Evolutionary conservation across 2,888 invertebrate genomes (phyloP).

Genomic region (Merodon equestris): DNA sequence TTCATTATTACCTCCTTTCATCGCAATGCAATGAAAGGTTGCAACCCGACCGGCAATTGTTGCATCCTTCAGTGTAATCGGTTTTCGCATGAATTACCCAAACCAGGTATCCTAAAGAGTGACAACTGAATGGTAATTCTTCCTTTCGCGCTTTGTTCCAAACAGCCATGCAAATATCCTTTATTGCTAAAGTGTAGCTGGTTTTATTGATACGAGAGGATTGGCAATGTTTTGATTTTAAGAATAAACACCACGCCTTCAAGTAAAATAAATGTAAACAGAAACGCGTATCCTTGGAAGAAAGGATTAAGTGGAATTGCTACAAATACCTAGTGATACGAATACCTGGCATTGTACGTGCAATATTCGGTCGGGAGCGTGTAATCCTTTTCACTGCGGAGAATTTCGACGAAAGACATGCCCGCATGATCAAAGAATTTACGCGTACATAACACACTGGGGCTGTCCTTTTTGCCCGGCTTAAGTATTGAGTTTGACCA

Average conservation of each 20-base stretch:
- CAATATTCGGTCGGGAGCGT: slow-evolving; percentile 37
- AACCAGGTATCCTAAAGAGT: slow-evolving; percentile 40
- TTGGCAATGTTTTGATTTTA: slow-evolving; percentile 77
- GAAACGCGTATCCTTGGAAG: slow-evolving; percentile 48
- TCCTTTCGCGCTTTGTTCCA: slow-evolving; percentile 40
- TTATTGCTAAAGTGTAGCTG: slow-evolving; percentile 50
- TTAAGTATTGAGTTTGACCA: slow-evolving; percentile 72
- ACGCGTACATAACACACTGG: not conserved
- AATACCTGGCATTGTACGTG: slow-evolving; percentile 36
- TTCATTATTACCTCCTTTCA: slow-evolving; percentile 63
- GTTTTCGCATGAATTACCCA: slow-evolving; percentile 29
- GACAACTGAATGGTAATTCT: slow-evolving; percentile 13
- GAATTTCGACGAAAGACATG: slow-evolving; percentile 36
- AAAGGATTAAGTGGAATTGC: slow-evolving; percentile 62
- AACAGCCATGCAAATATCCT: slow-evolving; percentile 66
- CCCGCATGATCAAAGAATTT: slow-evolving; percentile 56
- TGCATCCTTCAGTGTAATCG: slow-evolving; percentile 63
- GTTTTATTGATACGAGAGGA: slow-evolving; percentile 58
- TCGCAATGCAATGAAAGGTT: slow-evolving; percentile 45
- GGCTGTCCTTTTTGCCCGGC: slow-evolving; percentile 36
- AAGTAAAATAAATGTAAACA: slow-evolving; percentile 64
- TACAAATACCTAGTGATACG: slow-evolving; percentile 37
- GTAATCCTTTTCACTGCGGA: slow-evolving; percentile 54
- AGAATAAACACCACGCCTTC: slow-evolving; percentile 75
- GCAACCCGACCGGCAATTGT: slow-evolving; percentile 4